Percentiles rank a stretch among this genome's conserved stretches.
Evolutionary conservation across 2,113 vertebrate genomes (phyloP).

Genomic region (Stercorarius parasiticus): DNA sequence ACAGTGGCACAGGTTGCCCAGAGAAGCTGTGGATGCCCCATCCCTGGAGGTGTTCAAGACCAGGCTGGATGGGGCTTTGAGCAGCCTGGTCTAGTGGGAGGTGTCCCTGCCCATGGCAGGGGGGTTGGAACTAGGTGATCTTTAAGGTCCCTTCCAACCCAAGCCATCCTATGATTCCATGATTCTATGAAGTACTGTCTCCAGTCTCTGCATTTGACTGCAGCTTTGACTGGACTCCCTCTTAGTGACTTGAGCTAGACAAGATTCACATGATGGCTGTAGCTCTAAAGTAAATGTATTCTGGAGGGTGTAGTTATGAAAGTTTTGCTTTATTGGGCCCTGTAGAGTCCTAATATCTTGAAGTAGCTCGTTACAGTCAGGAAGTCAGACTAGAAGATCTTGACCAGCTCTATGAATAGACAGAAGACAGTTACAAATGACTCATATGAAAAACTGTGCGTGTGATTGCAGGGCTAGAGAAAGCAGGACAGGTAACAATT

Average conservation of each 20-base stretch:
- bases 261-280: background rate
- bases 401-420: background rate
- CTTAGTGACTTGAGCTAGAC: background rate
- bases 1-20: no score
- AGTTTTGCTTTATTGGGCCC: background rate
- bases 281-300: background rate
- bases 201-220: background rate
- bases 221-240: background rate
- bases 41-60: no score
- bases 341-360: background rate
- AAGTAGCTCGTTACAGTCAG: background rate
- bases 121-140: no score
- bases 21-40: no score
- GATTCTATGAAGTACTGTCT: background rate
- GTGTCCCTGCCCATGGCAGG: no score
- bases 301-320: background rate
- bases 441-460: background rate
- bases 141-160: no score
- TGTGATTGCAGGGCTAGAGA: background rate
- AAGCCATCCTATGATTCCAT: no score
- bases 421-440: background rate
- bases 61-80: no score
- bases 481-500: background rate
- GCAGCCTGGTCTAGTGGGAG: no score
- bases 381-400: background rate